Evolutionary conservation across 2,888 invertebrate species (phyloP), one percentile per base, ranked within the genome.

Genomic region (Horisme vitalbata): DNA sequence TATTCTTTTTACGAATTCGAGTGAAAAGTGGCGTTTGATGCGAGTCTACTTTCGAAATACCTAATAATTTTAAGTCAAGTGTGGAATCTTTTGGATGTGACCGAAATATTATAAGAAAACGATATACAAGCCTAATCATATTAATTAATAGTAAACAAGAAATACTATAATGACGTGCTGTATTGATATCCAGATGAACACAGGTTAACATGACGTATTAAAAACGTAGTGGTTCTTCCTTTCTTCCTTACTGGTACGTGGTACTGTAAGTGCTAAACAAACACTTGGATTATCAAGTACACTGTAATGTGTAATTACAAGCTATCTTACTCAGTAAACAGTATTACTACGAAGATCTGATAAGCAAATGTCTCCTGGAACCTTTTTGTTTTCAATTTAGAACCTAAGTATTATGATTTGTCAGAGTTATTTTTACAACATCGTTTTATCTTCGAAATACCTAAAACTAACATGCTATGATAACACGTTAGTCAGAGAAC

Each of bases 231-330:
- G n/a, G n/a, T n/a, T n/a, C n/a, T n/a, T n/a, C n/a, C n/a, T n/a
- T n/a, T n/a, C n/a, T n/a, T n/a, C n/a, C n/a, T n/a, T 35, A 20
- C 30, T 31, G 15, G 33, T 20, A n/a, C 30, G 20, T 18, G 32
- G n/a, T n/a, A 35, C n/a, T 34, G 28, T 4, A 33, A 39, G 30
- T 35, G 46, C 31, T 24, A 18, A 41, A 26, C 20, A 41, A 41
- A 36, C 30, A 35, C 14, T 21, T 31, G 20, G 13, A 20, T 33
- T 37, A 28, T 28, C 28, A 45, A 44, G 37, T 38, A 32, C 13
- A 33, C 38, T 32, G 39, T 35, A 41, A 31, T 35, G 24, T n/a
- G 11, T 36, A 12, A 36, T 36, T 21, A 31, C 11, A 13, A 30
- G 15, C n/a, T 21, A 21, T 38, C 24, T 34, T 23, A 34, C 24